Evolutionary conservation across 2,888 invertebrate species (phyloP), one percentile per base, ranked within the genome.

Genomic region (Chaitophorus viminalis): DNA sequence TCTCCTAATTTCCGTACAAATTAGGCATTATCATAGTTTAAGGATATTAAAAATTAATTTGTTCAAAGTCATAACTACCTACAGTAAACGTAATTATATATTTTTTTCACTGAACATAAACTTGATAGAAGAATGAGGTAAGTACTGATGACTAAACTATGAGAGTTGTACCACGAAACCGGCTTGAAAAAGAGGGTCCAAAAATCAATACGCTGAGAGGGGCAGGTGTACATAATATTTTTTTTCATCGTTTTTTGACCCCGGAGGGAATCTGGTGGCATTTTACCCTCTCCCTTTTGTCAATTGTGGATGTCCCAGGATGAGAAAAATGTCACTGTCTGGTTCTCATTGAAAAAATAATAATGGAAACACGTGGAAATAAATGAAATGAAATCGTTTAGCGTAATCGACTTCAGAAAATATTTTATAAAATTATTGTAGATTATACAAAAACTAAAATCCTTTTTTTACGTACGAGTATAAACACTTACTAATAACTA

Each of bases 161-260:
- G 33, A 70, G 82, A 85, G 76, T 9, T 65, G 39, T 65, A 77
- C 36, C 33, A 33, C 46, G 33, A 87, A 87, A 87, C 87, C 87
- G 87, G 87, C 87, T 87, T 65, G 65, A 65, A 79, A 79, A 87
- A 87, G 87, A 87, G 87, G 87, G 87, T 87, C 74, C 60, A 75
- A 81, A 87, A 87, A 87, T 87, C 87, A 81, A 87, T 87, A 87
- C 81, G 81, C 31, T 11, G 39, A 39, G 46, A 81, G 87, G 87
- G 87, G 87, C 87, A 87, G 87, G 87, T 87, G 87, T 75, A 77
- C 46, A 46, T 46, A 21, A 31, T 83, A 74, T 78, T 86, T 85
- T 68, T 79, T 54, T 81, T 81, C 72, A 8, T 81, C 87, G 87
- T 87, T 87, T 87, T 87, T 87, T 87, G 87, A 87, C 87, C 87